phyloP scores from a whole-genome alignment of 37 sponge, comb jelly and placozoan genomes.

The Crambe crambe region DNA sequence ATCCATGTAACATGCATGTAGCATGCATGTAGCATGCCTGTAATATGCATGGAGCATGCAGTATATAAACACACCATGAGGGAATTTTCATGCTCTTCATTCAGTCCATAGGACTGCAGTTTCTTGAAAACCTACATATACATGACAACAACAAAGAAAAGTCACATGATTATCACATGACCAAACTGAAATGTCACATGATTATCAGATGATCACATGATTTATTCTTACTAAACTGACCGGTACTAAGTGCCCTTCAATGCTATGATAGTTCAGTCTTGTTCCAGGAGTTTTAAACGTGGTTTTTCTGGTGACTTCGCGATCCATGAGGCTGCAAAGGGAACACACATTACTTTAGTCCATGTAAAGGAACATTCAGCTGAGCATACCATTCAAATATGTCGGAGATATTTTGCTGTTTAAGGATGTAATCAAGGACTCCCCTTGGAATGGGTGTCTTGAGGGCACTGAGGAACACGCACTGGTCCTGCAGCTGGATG shows the following conservation, averaged over 20 bases:
- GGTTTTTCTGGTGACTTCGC: background rate
- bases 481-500: slow-evolving; percentile 56
- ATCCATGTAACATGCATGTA: background rate
- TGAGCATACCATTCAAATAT: slow-evolving; percentile 65
- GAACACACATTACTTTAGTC: background rate
- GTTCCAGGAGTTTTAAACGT: background rate
- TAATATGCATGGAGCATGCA: background rate
- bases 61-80: slow-evolving; percentile 38
- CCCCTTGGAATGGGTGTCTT: slow-evolving; percentile 70
- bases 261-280: background rate
- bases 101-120: slow-evolving; percentile 61
- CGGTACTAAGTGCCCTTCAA: slow-evolving; percentile 3
- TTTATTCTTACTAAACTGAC: slow-evolving; percentile 22
- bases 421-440: slow-evolving; percentile 80
- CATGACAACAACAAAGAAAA: background rate
- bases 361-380: background rate
- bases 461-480: slow-evolving; percentile 73
- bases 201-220: no score
- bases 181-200: background rate
- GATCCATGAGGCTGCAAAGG: slow-evolving; percentile 16
- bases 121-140: slow-evolving; percentile 41
- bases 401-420: slow-evolving; percentile 40
- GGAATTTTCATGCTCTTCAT: slow-evolving; percentile 53
- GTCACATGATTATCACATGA: background rate
- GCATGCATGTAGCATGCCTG: background rate